These are phyloP conservation scores for Gavialis gangeticus DNA, from an alignment of 2,113 vertebrate species.

Conservation along the genomic window DNA sequence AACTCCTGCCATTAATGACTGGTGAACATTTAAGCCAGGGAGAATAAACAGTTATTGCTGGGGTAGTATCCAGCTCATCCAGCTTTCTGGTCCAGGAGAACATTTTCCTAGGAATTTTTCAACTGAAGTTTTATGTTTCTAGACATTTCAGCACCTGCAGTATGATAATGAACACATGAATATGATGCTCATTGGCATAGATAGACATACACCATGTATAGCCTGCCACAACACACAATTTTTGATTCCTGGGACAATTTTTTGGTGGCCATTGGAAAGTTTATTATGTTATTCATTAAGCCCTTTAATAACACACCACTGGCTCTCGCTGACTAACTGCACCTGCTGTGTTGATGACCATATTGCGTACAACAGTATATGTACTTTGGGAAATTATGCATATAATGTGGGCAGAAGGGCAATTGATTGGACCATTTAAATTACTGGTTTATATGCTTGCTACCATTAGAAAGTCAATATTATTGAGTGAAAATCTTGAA, in stretches of 20 bases:
- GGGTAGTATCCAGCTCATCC: neutral
- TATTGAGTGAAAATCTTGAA: slow-evolving; percentile 18
- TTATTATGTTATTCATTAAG: slow-evolving; percentile 23
- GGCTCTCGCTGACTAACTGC: slow-evolving; percentile 37
- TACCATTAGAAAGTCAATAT: slow-evolving; percentile 8
- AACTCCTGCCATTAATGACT: slow-evolving; percentile 1
- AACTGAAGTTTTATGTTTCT: neutral
- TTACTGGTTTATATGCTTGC: neutral
- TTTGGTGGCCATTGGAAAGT: neutral
- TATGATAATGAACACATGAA: neutral
- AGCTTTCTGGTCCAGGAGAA: neutral
- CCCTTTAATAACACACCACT: slow-evolving; percentile 31
- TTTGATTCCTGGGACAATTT: neutral
- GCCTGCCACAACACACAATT: neutral
- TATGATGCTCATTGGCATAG: neutral
- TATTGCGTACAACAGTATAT: neutral
- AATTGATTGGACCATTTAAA: slow-evolving; percentile 32
- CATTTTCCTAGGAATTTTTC: neutral
- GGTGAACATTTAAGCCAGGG: neutral
- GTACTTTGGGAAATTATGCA: neutral
- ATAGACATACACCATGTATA: neutral
- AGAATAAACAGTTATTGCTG: rapidly evolving
- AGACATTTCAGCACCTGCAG: rapidly evolving
- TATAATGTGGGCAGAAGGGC: slow-evolving; percentile 29
- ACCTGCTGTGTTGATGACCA: slow-evolving; percentile 20